Evolutionary conservation across 2,888 invertebrate species (phyloP).

Genomic region (Rutpela maculata): DNA sequence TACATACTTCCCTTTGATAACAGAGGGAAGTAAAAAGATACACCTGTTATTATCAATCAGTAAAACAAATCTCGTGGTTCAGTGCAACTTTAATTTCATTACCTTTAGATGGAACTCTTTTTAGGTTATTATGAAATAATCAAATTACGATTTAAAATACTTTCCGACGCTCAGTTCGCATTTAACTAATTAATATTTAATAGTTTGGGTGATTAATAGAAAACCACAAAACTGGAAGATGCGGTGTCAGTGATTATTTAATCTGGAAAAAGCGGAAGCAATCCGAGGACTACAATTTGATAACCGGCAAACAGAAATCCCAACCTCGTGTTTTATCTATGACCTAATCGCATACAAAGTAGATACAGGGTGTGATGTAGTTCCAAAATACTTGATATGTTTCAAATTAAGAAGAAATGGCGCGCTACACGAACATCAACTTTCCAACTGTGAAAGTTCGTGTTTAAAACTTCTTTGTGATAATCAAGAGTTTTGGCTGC

Average conservation of each 20-base stretch:
- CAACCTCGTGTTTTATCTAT: neutral
- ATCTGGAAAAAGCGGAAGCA: conserved; percentile 25
- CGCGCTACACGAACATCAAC: no score
- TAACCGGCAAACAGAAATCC: conserved; percentile 10
- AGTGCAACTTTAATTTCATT: no score
- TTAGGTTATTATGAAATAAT: no score
- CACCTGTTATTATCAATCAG: no score
- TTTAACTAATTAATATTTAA: conserved; percentile 24
- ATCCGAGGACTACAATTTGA: conserved; percentile 10
- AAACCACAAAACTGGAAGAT: conserved; percentile 20
- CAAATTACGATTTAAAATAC: neutral
- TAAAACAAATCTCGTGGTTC: no score
- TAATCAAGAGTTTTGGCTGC: no score
- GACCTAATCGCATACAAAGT: neutral
- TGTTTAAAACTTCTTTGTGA: no score
- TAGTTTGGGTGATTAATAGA: neutral
- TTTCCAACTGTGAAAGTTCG: no score
- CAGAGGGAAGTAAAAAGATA: no score
- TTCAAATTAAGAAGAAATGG: no score
- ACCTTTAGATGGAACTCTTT: neutral
- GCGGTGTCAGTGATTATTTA: conserved; percentile 14
- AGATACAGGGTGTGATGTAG: neutral
- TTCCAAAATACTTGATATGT: no score
- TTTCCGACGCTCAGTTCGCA: neutral
- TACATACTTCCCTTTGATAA: no score